These are phyloP conservation scores for Eupithecia vulgata DNA, from an alignment of 2,888 invertebrate genomes.

Conservation along the genomic window DNA sequence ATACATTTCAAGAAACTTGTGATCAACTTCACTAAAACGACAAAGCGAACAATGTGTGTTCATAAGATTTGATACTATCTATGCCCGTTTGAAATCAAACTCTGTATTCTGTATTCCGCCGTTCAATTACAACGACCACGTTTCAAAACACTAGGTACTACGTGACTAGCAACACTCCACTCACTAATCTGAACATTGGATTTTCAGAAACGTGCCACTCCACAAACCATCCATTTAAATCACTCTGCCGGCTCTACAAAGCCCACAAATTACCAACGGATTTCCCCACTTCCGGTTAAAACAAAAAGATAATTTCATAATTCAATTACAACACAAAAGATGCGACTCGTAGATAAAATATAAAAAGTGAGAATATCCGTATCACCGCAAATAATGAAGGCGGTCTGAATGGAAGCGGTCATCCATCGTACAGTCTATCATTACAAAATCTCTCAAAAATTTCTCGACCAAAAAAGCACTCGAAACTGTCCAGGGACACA, in stretches of 20 bases:
- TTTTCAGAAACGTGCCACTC: slow-evolving; percentile 61
- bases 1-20: neutral
- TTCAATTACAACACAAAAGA: slow-evolving; percentile 61
- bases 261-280: slow-evolving; percentile 49
- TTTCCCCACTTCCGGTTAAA: slow-evolving; percentile 53
- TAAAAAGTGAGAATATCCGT: slow-evolving; percentile 68
- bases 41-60: neutral
- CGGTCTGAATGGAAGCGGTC: slow-evolving; percentile 59
- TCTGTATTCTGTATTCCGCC: slow-evolving; percentile 25
- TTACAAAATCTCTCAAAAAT: slow-evolving; percentile 56
- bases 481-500: slow-evolving; percentile 58
- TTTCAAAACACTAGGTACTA: slow-evolving; percentile 61
- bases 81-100: slow-evolving; percentile 19
- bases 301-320: slow-evolving; percentile 55
- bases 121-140: slow-evolving; percentile 47
- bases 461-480: slow-evolving; percentile 29
- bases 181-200: slow-evolving; percentile 68
- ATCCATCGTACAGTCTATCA: slow-evolving; percentile 66
- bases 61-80: neutral
- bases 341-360: slow-evolving; percentile 59
- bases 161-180: slow-evolving; percentile 68
- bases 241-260: slow-evolving; percentile 54
- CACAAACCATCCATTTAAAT: slow-evolving; percentile 55
- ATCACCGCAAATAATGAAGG: slow-evolving; percentile 81
- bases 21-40: neutral